Percentiles rank a stretch among this genome's conserved stretches.
phyloP scores from a whole-genome alignment of 2,113 vertebrate species.

The Progne subis region DNA sequence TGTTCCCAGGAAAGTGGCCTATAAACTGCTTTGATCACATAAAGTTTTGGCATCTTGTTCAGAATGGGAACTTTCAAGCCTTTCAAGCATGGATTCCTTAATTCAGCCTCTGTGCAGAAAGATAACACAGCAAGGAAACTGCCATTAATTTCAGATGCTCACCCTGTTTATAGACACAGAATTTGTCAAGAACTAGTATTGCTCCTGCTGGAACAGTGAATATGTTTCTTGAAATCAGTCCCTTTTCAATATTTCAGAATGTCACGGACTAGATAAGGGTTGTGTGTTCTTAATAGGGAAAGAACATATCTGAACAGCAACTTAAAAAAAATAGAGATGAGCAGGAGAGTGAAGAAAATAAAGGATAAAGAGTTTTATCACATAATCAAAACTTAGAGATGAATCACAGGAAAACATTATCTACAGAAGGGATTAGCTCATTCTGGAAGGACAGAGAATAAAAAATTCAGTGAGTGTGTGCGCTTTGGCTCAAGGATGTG shows the following conservation, averaged over 20 bases:
- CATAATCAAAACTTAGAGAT: background rate
- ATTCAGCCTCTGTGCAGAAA: background rate
- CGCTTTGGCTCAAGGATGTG: background rate
- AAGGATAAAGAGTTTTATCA: background rate
- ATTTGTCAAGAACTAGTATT: background rate
- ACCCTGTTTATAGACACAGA: background rate
- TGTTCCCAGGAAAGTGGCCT: background rate
- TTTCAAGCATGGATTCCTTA: background rate
- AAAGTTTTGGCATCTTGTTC: background rate
- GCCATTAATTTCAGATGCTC: background rate
- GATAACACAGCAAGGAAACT: background rate
- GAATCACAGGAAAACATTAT: background rate
- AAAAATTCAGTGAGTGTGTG: background rate
- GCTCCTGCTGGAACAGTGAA: background rate
- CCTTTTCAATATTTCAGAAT: background rate
- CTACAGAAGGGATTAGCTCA: background rate
- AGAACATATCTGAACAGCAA: background rate
- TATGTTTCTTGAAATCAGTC: background rate
- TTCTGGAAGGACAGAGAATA: background rate
- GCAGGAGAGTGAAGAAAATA: background rate
- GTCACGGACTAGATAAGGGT: background rate
- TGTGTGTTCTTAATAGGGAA: background rate
- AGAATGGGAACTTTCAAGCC: background rate
- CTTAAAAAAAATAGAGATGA: background rate
- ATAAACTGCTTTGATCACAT: background rate